phyloP scores from a whole-genome alignment of 2,888 invertebrate species.

The Panorpa germanica region DNA sequence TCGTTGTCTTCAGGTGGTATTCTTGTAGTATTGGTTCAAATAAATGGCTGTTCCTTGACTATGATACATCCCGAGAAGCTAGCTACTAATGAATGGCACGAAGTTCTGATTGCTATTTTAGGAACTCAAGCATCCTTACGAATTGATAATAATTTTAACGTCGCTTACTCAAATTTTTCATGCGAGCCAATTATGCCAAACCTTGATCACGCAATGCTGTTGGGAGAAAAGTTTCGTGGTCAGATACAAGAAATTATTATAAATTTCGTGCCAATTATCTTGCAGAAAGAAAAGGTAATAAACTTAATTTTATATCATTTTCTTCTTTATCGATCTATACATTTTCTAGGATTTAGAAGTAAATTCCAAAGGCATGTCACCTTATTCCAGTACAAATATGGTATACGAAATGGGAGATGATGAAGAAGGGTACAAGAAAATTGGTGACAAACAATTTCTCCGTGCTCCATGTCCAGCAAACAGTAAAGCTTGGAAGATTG shows the following conservation, averaged over 20 bases:
- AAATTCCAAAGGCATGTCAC: constrained; percentile 19
- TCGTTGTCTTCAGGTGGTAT: no score
- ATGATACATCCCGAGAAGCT: constrained; percentile 21
- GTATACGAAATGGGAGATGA: constrained; percentile 24
- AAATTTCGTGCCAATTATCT: constrained; percentile 26
- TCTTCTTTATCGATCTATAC: no score
- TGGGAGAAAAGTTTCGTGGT: constrained; percentile 28
- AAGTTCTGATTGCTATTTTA: constrained; percentile 24
- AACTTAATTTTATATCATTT: constrained; percentile 14
- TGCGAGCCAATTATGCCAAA: constrained; percentile 25
- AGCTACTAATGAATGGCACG: constrained; percentile 27
- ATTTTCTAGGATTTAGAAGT: no score
- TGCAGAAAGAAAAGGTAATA: constrained; percentile 17
- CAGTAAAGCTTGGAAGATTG: constrained; percentile 24
- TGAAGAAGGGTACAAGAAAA: constrained; percentile 23
- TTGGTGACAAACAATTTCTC: constrained; percentile 23
- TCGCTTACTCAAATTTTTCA: constrained; percentile 20
- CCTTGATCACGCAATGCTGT: constrained; percentile 22
- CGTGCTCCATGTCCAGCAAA: constrained; percentile 24
- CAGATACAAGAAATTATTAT: constrained; percentile 27
- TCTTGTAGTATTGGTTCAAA: no score
- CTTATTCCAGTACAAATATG: constrained; percentile 22
- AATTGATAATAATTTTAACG: constrained; percentile 22
- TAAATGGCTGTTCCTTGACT: no score
- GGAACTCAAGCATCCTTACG: constrained; percentile 23